Evolutionary conservation across 1,140 invertebrate species (phyloP), one percentile per base, ranked within the genome.

Genomic region (Zaprionus taronus): DNA sequence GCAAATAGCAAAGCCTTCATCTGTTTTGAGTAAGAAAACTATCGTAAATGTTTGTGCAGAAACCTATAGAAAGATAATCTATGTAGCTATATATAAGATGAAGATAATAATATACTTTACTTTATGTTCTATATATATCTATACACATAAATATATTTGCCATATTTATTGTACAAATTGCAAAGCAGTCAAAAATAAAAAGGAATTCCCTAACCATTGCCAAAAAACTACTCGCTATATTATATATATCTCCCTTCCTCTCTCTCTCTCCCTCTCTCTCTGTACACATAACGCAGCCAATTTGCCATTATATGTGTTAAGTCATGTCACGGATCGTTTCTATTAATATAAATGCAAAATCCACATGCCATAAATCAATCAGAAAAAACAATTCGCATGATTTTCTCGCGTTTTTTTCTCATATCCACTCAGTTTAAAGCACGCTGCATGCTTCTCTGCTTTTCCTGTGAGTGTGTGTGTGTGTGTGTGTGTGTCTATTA

Each of bases 401-500:
- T 5, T 22, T 51, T 22, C 47, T 51, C 47, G 9, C 11, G 47
- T 22, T 24, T 51, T 51, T 51, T 51, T 24, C 7, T 49, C 2
- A 15, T 28, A 49, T 64, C 31, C 9, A 20, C 20, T 28, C 47
- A 26, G 36, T 24, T 57, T 20, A 57, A 56, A 26, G 55, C 24
- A 11, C 24, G 15, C 34, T 22, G 24, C 17, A 28, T 66, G 20
- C 9, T 34, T 34, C 9, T 2, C 31, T 34, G 9, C 31, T 34
- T 34, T 28, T 62, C 14, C 36, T 12, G 24, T 14, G 26, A 49
- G 41, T 67, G 9, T 64, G 34, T n/a, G n/a, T 55, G 0, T 44
- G 41, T 17, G 6, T 44, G 7, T 44, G 0, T 31, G 64, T 67
- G 17, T 71, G 60, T 55, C 69, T 56, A 64, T 71, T 64, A 62